Conservation (phyloP, 2,888 invertebrate genomes). For the Caenorhabditis sp. region DNA sequence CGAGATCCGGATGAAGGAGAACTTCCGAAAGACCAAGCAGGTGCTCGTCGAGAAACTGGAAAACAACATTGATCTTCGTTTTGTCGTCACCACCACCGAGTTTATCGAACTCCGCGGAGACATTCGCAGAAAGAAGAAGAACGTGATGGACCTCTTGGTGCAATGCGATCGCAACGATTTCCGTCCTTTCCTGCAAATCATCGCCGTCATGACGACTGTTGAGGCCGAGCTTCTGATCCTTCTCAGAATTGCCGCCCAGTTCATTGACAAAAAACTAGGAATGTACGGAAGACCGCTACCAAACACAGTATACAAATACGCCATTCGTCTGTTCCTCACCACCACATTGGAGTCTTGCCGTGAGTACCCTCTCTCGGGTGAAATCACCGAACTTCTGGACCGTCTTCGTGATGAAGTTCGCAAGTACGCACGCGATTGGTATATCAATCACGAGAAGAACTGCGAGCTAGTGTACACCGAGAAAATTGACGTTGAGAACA, state of each 20-base stretch:
- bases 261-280: constrained; percentile 15
- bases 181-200: neutral
- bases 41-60: neutral
- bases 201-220: neutral
- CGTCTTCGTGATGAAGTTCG: neutral
- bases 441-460: neutral
- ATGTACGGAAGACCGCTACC: constrained; percentile 26
- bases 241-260: constrained; percentile 5
- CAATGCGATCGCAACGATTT: neutral
- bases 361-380: neutral
- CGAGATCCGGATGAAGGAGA: neutral
- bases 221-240: constrained; percentile 31
- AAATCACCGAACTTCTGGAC: neutral
- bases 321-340: neutral
- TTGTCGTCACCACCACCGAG: neutral
- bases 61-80: neutral
- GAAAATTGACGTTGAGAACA: neutral
- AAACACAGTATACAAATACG: neutral
- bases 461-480: constrained; percentile 4
- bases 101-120: neutral
- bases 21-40: neutral
- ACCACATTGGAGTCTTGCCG: neutral
- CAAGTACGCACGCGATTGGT: neutral
- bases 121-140: constrained; percentile 29
- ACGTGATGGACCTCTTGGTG: constrained; percentile 1